Conservation (phyloP, 2,113 vertebrate species). For the Pongo pygmaeus region DNA sequence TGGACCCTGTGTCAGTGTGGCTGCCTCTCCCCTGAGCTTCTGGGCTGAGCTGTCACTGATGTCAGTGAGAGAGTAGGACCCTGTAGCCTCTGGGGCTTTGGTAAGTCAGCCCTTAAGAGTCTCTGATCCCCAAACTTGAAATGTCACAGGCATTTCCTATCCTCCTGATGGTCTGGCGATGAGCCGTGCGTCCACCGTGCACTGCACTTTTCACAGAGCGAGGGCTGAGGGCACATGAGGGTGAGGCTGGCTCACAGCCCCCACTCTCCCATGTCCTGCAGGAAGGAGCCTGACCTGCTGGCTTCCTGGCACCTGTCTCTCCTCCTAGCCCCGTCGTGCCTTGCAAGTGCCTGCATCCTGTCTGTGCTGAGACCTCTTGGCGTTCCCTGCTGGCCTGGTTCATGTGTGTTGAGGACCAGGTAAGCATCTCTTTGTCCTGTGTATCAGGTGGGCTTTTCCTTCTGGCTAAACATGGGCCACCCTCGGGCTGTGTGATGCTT, state of each 20-base stretch:
- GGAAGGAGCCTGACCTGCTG: neutral
- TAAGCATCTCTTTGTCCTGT: neutral
- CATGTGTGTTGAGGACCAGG: neutral
- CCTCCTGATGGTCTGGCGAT: neutral
- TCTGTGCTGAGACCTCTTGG: neutral
- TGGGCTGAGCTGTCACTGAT: neutral
- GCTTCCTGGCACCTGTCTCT: neutral
- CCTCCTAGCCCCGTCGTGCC: fast-evolving
- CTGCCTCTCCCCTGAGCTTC: neutral
- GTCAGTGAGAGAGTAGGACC: neutral
- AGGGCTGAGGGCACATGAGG: neutral
- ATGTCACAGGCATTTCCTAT: neutral
- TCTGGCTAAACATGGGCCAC: neutral
- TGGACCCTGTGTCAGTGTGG: fast-evolving
- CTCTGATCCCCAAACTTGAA: neutral
- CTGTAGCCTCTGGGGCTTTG: neutral
- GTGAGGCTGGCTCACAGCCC: neutral
- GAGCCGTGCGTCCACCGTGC: neutral
- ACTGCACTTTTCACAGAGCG: neutral
- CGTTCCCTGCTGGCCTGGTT: neutral
- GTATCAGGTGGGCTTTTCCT: neutral
- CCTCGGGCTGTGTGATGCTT: neutral
- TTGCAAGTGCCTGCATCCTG: neutral
- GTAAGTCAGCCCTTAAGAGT: neutral
- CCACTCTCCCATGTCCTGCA: neutral